Base-by-base conservation (phyloP, 2,113 vertebrate species). In the Peromyscus polionotus region DNA sequence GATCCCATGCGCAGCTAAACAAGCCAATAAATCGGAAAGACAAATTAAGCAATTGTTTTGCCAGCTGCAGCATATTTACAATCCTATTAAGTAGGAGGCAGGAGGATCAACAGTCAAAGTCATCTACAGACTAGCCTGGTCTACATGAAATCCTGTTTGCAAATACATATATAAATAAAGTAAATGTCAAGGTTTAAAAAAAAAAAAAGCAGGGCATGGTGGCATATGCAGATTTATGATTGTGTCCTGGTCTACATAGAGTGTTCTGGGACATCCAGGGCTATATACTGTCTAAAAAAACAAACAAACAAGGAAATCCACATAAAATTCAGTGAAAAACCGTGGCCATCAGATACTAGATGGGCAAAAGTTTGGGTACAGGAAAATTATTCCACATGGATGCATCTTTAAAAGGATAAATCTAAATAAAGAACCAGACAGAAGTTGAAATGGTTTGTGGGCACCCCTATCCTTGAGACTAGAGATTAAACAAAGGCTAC, bases 401-500 rank as follows among this genome's bases (percentile, higher is more conserved):
- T 88, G 63, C 26, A 80, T 65, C 89, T 95, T 72, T 39, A 68
- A 92, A 95, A 51, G 51, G 96, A 94, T 59, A 83, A 79, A 83
- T 79, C 48, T 68, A 19, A 61, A 88, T 51, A 95, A 92, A 72
- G 93, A 97, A 88, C 84, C 88, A 75, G n/a, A 88, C 48, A 59
- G 22, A 93, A 81, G 42, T 93, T 92, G 51, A 68, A 91, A 89
- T 90, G 24, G 22, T 90, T 61, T 85, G 42, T 19, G 57, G 4
- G 31, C 3, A 31, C 20, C 24, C 26, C 65, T 73, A 7, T 83
- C 17, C 24, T 59, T 81, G 67, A 42, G 95, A 76, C 26, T 90
- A 61, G 24, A 83, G 31, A 77, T 77, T 65, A 86, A 88, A 70
- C 13, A 36, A 75, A 93, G 73, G 70, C 48, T 86, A 0, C 70